Conservation (phyloP, 2,888 invertebrate species). For the Oxyscelio sp. region DNA sequence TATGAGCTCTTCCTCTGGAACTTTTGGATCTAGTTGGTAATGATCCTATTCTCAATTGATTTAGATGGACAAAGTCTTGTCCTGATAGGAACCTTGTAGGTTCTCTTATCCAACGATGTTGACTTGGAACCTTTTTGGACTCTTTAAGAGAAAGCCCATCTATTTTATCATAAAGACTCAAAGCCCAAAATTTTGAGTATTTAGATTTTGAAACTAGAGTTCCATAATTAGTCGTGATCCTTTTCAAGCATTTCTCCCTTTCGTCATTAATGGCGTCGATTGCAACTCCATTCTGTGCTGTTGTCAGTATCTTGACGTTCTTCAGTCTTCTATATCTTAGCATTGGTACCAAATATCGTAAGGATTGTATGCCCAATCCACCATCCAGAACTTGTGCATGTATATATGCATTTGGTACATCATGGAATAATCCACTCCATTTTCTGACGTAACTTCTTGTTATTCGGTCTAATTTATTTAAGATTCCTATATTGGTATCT, state of each 20-base stretch:
- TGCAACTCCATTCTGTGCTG: too few relatives aligned
- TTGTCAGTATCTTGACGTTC: too few relatives aligned
- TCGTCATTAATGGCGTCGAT: too few relatives aligned
- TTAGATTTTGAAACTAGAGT: too few relatives aligned
- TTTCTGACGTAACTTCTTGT: conserved; percentile 79
- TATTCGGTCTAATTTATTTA: conserved; percentile 82
- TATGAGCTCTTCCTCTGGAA: conserved; percentile 75
- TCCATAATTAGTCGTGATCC: too few relatives aligned
- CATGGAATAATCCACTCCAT: conserved; percentile 82
- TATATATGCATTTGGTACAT: conserved; percentile 79
- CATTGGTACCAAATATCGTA: conserved; percentile 34
- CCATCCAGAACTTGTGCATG: conserved; percentile 79
- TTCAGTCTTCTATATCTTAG: too few relatives aligned
- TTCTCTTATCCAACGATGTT: too few relatives aligned
- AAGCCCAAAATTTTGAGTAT: too few relatives aligned
- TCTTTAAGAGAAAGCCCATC: too few relatives aligned
- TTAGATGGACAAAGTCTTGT: conserved; percentile 82
- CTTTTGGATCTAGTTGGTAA: conserved; percentile 81
- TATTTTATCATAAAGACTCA: too few relatives aligned
- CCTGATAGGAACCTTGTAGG: conserved; percentile 79
- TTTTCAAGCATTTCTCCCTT: too few relatives aligned
- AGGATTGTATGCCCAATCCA: conserved; percentile 76
- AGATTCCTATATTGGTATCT: conserved; percentile 62
- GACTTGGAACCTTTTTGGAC: too few relatives aligned
- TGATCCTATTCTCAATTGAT: conserved; percentile 81